Percentiles rank a stretch among this genome's conserved stretches.
These are phyloP conservation scores for Anaspis maculata DNA, from an alignment of 2,888 invertebrate genomes.

Conservation along the genomic window DNA sequence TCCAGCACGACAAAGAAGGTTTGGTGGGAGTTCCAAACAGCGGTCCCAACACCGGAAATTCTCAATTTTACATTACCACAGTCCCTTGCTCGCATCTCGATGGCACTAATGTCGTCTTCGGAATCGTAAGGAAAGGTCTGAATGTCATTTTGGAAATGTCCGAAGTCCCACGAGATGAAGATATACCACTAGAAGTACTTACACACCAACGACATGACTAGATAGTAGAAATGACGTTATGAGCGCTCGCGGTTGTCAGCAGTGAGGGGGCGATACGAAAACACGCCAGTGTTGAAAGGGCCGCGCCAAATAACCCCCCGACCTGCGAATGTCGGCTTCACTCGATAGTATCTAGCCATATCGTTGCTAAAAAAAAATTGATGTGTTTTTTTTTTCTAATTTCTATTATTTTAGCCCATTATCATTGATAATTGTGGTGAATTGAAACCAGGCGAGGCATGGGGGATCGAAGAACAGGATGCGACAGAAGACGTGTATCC, in stretches of 20 bases:
- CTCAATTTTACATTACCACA: conserved; percentile 89
- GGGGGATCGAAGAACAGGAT: conserved; percentile 62
- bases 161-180: conserved; percentile 49
- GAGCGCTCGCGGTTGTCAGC: no score
- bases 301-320: no score
- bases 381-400: conserved; percentile 17
- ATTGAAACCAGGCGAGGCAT: conserved; percentile 48
- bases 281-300: no score
- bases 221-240: no score
- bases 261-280: no score
- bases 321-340: no score
- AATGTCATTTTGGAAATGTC: conserved; percentile 66
- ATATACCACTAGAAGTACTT: conserved; percentile 52
- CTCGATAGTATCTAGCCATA: no score
- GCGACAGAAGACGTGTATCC: conserved; percentile 64
- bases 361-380: conserved; percentile 1
- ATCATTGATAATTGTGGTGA: conserved; percentile 69
- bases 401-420: conserved; percentile 57
- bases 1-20: conserved; percentile 53
- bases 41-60: conserved; percentile 81
- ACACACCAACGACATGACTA: background rate
- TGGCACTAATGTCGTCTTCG: conserved; percentile 74
- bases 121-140: conserved; percentile 68
- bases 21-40: conserved; percentile 73
- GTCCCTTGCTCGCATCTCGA: conserved; percentile 70